Evolutionary conservation across 2,888 invertebrate species (phyloP), one percentile per base, ranked within the genome.

Genomic region (Melanostoma mellinum): DNA sequence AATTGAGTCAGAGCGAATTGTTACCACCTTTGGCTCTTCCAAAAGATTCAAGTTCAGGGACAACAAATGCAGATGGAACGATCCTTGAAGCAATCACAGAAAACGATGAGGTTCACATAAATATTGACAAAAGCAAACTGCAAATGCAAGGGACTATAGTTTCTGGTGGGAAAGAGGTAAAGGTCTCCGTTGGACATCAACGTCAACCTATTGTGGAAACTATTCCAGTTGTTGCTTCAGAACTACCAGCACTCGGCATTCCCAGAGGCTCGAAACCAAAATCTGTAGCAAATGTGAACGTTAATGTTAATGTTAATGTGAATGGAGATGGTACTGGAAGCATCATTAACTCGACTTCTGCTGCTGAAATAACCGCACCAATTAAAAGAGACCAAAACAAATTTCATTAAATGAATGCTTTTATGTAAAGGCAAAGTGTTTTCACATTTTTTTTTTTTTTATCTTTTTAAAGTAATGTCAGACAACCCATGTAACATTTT

Each of bases 301-400:
- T 76, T 0, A 76, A 69, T 35, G 61, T 76, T 0, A 55, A 63
- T 6, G 69, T 76, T 2, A 76, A 76, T 58, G 61, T 76, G 33
- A 76, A 76, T 6, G 76, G 69, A 0, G 69, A 63, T 9, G 61
- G 69, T 48, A 67, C 20, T 2, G 76, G 48, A 46, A 76, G 69
- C 35, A 35, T 38, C 5, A 55, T 40, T 48, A 69, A 76, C 10
- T 46, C 76, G 8, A 61, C 76, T 6, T 60, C 75, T 10, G 38
- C 35, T 8, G 46, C 76, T 33, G 48, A 63, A 10, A 55, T 65
- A 33, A 68, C 38, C 20, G n/a, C 61, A 20, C 69, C 76, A 48
- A 55, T 69, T 63, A 48, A 69, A 46, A 42, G 6, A 0, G 2
- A 2, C n/a, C 30, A 46, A 42, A 53, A 35, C 42, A 46, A 76